Evolutionary conservation across 2,888 invertebrate species (phyloP).

Genomic region (Baccha elongata): DNA sequence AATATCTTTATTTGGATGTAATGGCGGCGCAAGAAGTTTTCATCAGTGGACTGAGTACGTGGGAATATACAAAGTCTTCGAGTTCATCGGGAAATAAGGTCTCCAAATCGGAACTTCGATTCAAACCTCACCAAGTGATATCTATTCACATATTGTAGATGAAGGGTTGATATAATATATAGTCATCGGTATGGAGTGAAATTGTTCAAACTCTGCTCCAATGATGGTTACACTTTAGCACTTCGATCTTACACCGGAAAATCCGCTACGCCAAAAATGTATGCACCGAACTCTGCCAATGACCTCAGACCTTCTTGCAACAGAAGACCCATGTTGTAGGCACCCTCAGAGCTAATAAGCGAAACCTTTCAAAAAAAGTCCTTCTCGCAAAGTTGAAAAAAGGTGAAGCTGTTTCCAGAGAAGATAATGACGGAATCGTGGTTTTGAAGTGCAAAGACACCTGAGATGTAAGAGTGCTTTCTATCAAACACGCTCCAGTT

Average conservation of each 20-base stretch:
- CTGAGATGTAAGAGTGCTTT: no score
- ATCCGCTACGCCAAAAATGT: constrained; percentile 34
- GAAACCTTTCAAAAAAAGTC: constrained; percentile 25
- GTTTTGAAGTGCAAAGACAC: constrained; percentile 28
- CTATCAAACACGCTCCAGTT: no score
- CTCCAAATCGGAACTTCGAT: no score
- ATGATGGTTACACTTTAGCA: constrained; percentile 70
- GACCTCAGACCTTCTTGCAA: constrained; percentile 76
- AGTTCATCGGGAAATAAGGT: no score
- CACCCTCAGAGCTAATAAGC: constrained; percentile 74
- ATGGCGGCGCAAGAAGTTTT: no score
- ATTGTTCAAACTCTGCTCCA: constrained; percentile 73
- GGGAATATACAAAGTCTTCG: no score
- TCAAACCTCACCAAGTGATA: no score
- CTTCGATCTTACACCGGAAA: constrained; percentile 71
- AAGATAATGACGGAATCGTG: constrained; percentile 23
- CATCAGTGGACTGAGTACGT: no score
- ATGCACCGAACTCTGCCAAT: constrained; percentile 77
- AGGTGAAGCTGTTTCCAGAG: constrained; percentile 22
- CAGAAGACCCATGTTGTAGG: constrained; percentile 79
- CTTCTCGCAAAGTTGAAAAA: constrained; percentile 24
- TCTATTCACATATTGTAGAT: no score
- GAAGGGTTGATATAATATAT: constrained; percentile 35
- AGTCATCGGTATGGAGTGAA: constrained; percentile 73
- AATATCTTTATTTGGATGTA: no score